Evolutionary conservation across 2,113 vertebrate species (phyloP).

Genomic region (Rhea americana): DNA sequence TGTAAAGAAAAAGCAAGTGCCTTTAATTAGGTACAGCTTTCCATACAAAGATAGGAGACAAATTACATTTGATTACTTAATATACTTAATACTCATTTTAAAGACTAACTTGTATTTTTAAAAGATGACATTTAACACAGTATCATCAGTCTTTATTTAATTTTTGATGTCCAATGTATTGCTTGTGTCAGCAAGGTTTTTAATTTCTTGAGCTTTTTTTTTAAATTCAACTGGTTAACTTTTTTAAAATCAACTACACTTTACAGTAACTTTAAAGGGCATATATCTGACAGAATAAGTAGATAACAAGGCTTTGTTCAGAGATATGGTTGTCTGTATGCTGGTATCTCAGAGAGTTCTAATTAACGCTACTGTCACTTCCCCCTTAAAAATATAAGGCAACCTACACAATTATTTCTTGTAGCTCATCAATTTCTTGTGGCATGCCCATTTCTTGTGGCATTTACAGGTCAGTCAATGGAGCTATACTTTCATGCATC

Average conservation of each 20-base stretch:
- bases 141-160: not conserved
- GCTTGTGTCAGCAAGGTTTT: not conserved
- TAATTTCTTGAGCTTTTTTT: not conserved
- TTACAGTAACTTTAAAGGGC: not conserved
- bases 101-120: not conserved
- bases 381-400: constrained; percentile 8
- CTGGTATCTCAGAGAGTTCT: not conserved
- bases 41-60: not conserved
- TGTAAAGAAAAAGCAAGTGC: not conserved
- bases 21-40: not conserved
- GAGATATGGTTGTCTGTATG: not conserved
- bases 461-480: not conserved
- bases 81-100: not conserved
- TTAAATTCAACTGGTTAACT: not conserved
- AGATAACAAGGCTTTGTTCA: constrained; percentile 33
- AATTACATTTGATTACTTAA: not conserved
- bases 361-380: constrained; percentile 33
- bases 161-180: not conserved
- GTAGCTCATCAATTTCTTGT: not conserved
- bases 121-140: not conserved
- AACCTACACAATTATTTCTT: constrained; percentile 14
- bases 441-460: not conserved
- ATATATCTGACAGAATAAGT: not conserved
- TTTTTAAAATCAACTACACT: not conserved
- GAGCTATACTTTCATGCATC: not conserved